Conservation (phyloP, 2,888 invertebrate genomes). For the Pharmacophagus antenor region DNA sequence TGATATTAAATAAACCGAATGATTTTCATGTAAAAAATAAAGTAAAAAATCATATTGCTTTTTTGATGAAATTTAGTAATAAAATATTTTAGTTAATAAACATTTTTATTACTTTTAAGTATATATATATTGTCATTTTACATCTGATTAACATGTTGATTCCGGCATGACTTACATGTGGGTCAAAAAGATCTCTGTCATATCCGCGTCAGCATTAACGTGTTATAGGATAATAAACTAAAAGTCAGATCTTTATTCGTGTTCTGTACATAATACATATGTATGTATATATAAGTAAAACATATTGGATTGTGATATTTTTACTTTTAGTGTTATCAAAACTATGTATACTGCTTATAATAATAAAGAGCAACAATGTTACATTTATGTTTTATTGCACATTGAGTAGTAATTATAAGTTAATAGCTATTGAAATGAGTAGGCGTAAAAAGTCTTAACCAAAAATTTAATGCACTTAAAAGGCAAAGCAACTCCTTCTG, state of each 20-base stretch:
- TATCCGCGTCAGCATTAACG: no score
- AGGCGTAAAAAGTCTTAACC: no score
- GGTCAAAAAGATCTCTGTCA: no score
- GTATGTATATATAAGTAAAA: constrained; percentile 23
- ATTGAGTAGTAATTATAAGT: background rate
- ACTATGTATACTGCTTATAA: constrained; percentile 39
- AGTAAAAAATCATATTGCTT: background rate
- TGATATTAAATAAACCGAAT: no score
- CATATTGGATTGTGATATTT: constrained; percentile 56
- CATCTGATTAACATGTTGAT: no score
- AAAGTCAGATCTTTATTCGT: constrained; percentile 1
- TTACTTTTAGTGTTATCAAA: constrained; percentile 48
- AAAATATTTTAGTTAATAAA: background rate
- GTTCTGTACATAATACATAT: constrained; percentile 25
- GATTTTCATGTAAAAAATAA: background rate
- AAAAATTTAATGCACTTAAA: no score
- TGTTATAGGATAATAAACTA: background rate
- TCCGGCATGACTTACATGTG: no score
- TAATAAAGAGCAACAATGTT: constrained; percentile 34
- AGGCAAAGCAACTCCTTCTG: no score
- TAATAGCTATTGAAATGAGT: no score
- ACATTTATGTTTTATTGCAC: background rate
- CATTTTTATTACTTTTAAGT: background rate
- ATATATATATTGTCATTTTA: background rate
- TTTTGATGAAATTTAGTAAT: background rate